Evolutionary conservation across 2,113 vertebrate genomes (phyloP), one percentile per base, ranked within the genome.

Genomic region (Fukomys damarensis): DNA sequence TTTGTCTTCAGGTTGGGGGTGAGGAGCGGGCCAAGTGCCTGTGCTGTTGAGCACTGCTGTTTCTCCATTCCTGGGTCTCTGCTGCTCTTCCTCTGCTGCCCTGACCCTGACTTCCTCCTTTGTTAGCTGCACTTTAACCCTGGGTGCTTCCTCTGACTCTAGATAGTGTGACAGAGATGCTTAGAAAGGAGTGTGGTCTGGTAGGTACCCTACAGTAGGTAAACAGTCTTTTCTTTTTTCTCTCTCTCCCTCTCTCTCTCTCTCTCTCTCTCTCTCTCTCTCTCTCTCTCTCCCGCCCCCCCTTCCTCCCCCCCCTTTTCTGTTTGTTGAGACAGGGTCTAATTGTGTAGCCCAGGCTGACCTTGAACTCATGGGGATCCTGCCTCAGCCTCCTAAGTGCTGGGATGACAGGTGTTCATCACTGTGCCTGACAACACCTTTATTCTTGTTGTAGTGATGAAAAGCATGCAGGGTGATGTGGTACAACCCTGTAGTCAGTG

Each of bases 11-110:
- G 46, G 68, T 63, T 35, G 63, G 49, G 11, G 17, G 5, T n/a
- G 38, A 30, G 38, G 68, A 19, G 41, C 7, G 16, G 52, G 54
- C 11, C 2, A 0, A 11, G 41, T 38, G n/a, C 32, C 58, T 2
- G 14, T n/a, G 43, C 1, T 0, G n/a, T n/a, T n/a, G n/a, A n/a
- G n/a, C n/a, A n/a, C 32, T 58, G 46, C 46, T 49, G 74, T 66
- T 54, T 80, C 54, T 2, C 30, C 0, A 10, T 32, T 38, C 5
- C 72, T 17, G 19, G 11, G 28, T 30, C 43, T 38, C 1, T 8
- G 41, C 35, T 43, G 20, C 58, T 30, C 28, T 46, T 17, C 38
- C 22, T 35, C 13, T 24, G 19, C 1, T 5, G 81, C 10, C 76
- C 22, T 52, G 49, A 49, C 32, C 38, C 65, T 5, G 7, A 10